A percentile compares a stretch with the other conserved stretches of the same genome.
These are phyloP conservation scores for Eulithis testata DNA, from an alignment of 2,888 invertebrate genomes.

Conservation along the genomic window DNA sequence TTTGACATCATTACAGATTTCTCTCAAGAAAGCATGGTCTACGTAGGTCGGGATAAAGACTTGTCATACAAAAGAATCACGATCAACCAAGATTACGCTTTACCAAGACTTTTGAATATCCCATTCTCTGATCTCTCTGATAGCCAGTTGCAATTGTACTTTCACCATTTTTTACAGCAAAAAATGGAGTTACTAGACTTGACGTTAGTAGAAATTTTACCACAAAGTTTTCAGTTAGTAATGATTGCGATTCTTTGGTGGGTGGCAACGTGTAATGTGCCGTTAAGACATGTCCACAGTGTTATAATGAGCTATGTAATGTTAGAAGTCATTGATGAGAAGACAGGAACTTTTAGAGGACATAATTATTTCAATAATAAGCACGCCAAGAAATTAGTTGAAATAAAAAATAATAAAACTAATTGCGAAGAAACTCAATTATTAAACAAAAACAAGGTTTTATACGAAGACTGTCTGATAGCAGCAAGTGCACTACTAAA, in stretches of 20 bases:
- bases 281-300: slow-evolving; percentile 81
- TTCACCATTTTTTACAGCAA: slow-evolving; percentile 77
- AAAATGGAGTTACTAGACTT: slow-evolving; percentile 68
- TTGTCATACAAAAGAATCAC: slow-evolving; percentile 60
- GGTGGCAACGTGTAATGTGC: slow-evolving; percentile 73
- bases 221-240: slow-evolving; percentile 85
- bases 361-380: slow-evolving; percentile 75
- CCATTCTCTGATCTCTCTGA: slow-evolving; percentile 57
- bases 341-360: slow-evolving; percentile 83
- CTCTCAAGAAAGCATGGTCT: slow-evolving; percentile 60
- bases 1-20: slow-evolving; percentile 79
- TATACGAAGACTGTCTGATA: slow-evolving; percentile 83
- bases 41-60: slow-evolving; percentile 68
- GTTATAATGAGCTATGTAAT: slow-evolving; percentile 84
- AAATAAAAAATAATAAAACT: slow-evolving; percentile 52
- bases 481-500: slow-evolving; percentile 84
- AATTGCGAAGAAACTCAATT: slow-evolving; percentile 54
- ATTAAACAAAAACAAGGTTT: slow-evolving; percentile 79
- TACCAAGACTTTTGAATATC: slow-evolving; percentile 53
- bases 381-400: slow-evolving; percentile 66
- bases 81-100: slow-evolving; percentile 56
- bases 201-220: slow-evolving; percentile 70
- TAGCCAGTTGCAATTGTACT: slow-evolving; percentile 62
- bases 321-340: slow-evolving; percentile 83
- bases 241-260: slow-evolving; percentile 86